Percentiles rank a stretch among this genome's conserved stretches.
phyloP scores from a whole-genome alignment of 2,113 vertebrate genomes.

The Scortum barcoo region DNA sequence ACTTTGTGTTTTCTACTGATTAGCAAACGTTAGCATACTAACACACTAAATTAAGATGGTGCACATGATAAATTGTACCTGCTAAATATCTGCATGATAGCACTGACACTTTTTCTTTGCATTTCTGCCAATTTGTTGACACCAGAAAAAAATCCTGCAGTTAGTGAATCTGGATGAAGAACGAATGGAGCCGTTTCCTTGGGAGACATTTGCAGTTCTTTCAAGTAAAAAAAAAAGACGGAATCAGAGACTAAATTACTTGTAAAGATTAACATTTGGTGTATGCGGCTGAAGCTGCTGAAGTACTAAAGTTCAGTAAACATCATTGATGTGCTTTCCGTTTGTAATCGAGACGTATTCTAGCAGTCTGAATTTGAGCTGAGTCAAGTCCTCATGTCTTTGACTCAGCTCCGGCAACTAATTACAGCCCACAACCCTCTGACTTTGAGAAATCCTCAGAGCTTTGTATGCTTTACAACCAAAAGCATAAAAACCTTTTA shows the following conservation, averaged over 20 bases:
- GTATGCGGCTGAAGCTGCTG: background rate
- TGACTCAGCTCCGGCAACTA: background rate
- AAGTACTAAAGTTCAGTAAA: background rate
- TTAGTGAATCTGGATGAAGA: background rate
- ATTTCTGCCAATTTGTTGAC: background rate
- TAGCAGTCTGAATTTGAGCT: background rate
- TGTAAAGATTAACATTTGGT: background rate
- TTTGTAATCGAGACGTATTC: background rate
- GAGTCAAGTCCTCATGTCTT: conserved; percentile 2
- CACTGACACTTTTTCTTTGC: background rate
- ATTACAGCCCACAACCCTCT: conserved; percentile 7
- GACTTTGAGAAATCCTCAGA: background rate
- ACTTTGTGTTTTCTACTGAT: no score
- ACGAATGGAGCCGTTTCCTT: background rate
- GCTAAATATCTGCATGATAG: no score
- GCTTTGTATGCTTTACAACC: background rate
- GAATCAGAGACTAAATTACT: background rate
- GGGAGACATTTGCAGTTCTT: background rate
- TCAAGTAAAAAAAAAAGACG: background rate
- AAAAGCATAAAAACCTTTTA: background rate
- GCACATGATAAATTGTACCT: no score
- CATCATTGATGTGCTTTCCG: background rate
- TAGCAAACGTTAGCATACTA: no score
- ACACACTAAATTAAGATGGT: no score
- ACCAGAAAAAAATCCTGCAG: background rate